Evolutionary conservation across 2,797 vertebrate genomes (phyloP).

Genomic region (Gymnodraco acuticeps): DNA sequence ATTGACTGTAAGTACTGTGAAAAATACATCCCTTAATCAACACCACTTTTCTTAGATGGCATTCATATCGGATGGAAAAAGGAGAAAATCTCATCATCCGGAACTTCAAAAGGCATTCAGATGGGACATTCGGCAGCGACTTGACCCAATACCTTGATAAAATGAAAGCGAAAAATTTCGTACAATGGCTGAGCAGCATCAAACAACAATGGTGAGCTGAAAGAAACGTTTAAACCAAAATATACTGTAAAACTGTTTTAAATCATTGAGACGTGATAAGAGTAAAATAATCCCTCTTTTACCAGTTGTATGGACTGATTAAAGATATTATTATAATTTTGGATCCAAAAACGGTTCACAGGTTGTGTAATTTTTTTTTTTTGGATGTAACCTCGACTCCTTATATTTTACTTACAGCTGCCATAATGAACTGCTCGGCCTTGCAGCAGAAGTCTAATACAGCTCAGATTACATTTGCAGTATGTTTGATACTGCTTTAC

Average conservation of each 20-base stretch:
- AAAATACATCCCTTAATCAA: not conserved
- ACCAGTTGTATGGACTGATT: not conserved
- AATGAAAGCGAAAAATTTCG: conserved; percentile 88
- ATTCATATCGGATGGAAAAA: conserved; percentile 46
- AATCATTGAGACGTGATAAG: not conserved
- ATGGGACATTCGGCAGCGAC: conserved; percentile 87
- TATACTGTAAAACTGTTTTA: not conserved
- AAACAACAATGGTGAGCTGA: conserved; percentile 70
- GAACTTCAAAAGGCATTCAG: conserved; percentile 83
- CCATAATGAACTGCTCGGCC: conserved; percentile 27
- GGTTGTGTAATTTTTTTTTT: not conserved
- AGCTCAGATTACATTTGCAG: too few species aligned
- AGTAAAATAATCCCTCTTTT: not conserved
- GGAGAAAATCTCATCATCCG: conserved; percentile 38
- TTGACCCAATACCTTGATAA: conserved; percentile 83
- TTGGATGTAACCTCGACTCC: not conserved
- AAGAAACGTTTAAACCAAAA: not conserved
- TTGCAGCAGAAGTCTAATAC: conserved; percentile 33
- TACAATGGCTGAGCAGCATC: conserved; percentile 86
- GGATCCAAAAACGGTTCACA: not conserved
- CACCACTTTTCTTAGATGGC: conserved; percentile 66
- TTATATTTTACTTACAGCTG: conserved; percentile 56
- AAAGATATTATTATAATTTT: not conserved
- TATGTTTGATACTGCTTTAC: conserved; percentile 5
- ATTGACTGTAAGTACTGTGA: not conserved